Base-by-base conservation (phyloP, 1,140 invertebrate species). In the Elymnias hypermnestra region DNA sequence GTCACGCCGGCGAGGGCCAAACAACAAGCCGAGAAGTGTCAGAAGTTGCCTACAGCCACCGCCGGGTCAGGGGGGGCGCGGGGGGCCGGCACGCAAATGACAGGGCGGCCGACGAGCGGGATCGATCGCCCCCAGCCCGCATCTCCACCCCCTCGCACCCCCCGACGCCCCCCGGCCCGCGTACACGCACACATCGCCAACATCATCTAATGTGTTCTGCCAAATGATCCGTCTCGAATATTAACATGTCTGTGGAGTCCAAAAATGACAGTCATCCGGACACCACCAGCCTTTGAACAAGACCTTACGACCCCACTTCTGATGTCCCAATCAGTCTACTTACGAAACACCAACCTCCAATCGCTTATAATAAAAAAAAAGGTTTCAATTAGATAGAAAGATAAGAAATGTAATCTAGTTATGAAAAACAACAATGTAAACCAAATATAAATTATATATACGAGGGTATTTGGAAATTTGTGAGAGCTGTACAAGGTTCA, bases 201-300 rank as follows among this genome's bases (percentile, higher is more conserved):
- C 37, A 43, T 52, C 59, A 59, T 76, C 69, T 78, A 74, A 78
- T 76, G 75, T 83, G 74, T 75, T 68, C 70, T 78, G 69, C 72
- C 76, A 83, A 83, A 83, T 83, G 79, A 81, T 69, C 76, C 72
- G 72, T 57, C 44, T 35, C 55, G 72, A 74, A 72, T 74, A 76
- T 72, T 72, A 77, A 78, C n/a, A n/a, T n/a, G 63, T 69, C 66
- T 72, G 68, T 59, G 41, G 61, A 73, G 53, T 58, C 60, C 18
- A 42, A 71, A 70, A 69, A 41, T 56, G 63, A 76, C 65, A 63
- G 66, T 75, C 67, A 75, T 73, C 23, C 29, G 44, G 57, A 4
- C 28, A 13, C 5, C 5, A 13, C 28, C 5, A 2, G 5, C 5
- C 5, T n/a, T 7, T 5, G 28, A 29, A 29, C 2, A 13, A n/a